These are phyloP conservation scores for Micropoecilia bifurca DNA, from an alignment of 2,797 vertebrate species.

Conservation along the genomic window DNA sequence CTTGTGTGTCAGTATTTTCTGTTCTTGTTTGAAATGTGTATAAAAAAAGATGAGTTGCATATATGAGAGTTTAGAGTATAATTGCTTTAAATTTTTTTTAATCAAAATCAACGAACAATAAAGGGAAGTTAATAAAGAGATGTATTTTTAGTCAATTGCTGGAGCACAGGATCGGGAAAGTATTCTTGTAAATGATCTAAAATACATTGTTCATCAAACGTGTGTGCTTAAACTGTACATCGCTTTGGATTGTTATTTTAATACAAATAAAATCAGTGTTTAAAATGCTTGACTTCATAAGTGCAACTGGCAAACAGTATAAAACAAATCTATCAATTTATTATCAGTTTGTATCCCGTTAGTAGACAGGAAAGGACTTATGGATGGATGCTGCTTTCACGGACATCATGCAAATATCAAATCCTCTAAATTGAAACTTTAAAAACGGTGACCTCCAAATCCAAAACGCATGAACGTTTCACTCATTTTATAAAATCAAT, in stretches of 20 bases:
- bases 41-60: conserved; percentile 30
- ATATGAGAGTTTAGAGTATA: conserved; percentile 33
- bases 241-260: conserved; percentile 57
- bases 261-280: conserved; percentile 55
- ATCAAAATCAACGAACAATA: conserved; percentile 8
- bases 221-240: conserved; percentile 72
- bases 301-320: neutral
- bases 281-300: neutral
- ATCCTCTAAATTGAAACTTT: neutral
- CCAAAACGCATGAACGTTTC: neutral
- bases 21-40: conserved; percentile 41
- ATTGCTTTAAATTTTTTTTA: conserved; percentile 38
- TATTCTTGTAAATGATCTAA: conserved; percentile 42
- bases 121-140: conserved; percentile 9
- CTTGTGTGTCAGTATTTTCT: conserved; percentile 32
- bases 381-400: conserved; percentile 58
- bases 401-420: conserved; percentile 26
- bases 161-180: conserved; percentile 29
- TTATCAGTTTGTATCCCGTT: neutral
- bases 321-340: neutral
- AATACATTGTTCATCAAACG: conserved; percentile 20
- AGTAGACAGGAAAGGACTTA: neutral
- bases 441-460: neutral
- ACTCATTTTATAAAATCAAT: neutral
- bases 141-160: conserved; percentile 32